A percentile compares a stretch with the other conserved stretches of the same genome.
Conservation (phyloP, 2,888 invertebrate species). For the Lepidocyrtinus sp. region DNA sequence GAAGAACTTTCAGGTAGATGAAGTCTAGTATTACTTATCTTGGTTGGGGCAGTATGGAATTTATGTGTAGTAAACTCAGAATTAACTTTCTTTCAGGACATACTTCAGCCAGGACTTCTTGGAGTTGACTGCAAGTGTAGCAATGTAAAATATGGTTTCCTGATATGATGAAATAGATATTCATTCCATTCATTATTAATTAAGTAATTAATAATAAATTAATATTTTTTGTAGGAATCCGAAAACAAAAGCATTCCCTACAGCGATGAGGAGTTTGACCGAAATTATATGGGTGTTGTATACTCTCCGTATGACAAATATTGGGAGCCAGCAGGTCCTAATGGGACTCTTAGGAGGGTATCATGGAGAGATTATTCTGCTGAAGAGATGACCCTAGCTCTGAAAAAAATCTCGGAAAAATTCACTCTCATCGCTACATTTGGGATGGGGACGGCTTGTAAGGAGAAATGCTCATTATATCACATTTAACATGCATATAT, state of each 20-base stretch:
- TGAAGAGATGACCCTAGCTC: slow-evolving; percentile 26
- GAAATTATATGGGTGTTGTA: slow-evolving; percentile 53
- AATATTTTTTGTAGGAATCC: neutral
- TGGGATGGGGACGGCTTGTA: slow-evolving; percentile 53
- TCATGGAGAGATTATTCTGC: slow-evolving; percentile 38
- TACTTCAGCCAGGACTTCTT: slow-evolving; percentile 9
- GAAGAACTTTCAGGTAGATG: neutral
- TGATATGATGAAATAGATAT: neutral
- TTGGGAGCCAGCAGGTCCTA: slow-evolving; percentile 36
- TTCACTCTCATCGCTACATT: slow-evolving; percentile 52
- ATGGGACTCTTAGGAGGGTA: slow-evolving; percentile 9
- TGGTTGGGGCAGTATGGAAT: too few species aligned
- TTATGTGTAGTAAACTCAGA: too few species aligned
- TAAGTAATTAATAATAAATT: neutral
- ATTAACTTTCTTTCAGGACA: slow-evolving; percentile 8
- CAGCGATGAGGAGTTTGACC: slow-evolving; percentile 35
- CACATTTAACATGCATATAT: neutral
- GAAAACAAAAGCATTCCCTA: neutral
- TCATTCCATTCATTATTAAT: neutral
- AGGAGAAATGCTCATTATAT: neutral
- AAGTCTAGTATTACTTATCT: too few species aligned
- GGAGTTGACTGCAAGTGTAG: slow-evolving; percentile 8
- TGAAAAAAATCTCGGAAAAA: slow-evolving; percentile 33
- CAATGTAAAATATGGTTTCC: too few species aligned
- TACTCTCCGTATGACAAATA: slow-evolving; percentile 57